Percentiles rank a stretch among this genome's conserved stretches.
Evolutionary conservation across 2,888 invertebrate genomes (phyloP).

Genomic region (Tholera decimalis): DNA sequence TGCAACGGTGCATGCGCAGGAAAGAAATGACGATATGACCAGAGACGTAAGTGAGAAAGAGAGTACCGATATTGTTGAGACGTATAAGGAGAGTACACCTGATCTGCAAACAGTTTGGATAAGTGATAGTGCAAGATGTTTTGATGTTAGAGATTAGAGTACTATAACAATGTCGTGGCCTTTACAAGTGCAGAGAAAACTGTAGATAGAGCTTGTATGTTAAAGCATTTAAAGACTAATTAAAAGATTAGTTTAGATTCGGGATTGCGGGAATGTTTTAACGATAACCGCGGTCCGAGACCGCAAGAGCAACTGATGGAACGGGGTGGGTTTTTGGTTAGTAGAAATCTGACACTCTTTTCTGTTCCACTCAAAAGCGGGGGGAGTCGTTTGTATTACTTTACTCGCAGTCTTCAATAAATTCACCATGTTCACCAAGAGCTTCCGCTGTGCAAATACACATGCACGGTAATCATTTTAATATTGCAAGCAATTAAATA

Average conservation of each 20-base stretch:
- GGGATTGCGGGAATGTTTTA: no score
- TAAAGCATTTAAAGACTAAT: not conserved
- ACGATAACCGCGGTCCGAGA: no score
- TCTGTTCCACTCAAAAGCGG: no score
- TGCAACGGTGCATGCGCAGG: conserved; percentile 68
- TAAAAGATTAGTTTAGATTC: no score
- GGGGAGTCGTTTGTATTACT: no score
- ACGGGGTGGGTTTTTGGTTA: no score
- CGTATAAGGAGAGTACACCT: conserved; percentile 56
- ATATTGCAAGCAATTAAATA: conserved; percentile 20
- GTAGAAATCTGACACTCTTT: no score
- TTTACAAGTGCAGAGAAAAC: not conserved
- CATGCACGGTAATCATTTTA: conserved; percentile 21
- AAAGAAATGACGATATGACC: conserved; percentile 48
- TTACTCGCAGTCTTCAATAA: conserved; percentile 5
- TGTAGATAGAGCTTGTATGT: not conserved
- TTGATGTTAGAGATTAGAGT: conserved; percentile 27
- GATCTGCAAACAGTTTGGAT: conserved; percentile 44
- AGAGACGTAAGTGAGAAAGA: conserved; percentile 38
- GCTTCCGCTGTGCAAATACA: conserved; percentile 32
- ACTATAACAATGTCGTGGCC: not conserved
- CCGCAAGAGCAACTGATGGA: no score
- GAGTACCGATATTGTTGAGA: conserved; percentile 43
- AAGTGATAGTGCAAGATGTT: conserved; percentile 26
- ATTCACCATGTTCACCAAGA: conserved; percentile 13